Evolutionary conservation across 2,113 vertebrate genomes (phyloP).

Genomic region (Conger conger): DNA sequence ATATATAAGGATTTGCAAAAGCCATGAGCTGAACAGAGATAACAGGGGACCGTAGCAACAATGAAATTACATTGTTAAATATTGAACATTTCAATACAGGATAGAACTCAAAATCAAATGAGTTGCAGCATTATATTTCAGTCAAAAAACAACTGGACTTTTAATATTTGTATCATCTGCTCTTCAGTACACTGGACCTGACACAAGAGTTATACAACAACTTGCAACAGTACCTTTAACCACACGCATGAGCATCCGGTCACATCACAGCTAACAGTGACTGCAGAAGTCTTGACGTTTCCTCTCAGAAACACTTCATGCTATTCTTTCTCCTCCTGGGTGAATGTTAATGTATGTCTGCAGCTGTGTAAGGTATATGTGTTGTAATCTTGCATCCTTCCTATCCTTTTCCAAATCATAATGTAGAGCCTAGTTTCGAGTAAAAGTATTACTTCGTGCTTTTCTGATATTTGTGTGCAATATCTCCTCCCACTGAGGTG

Average conservation of each 20-base stretch:
- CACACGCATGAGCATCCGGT: conserved; percentile 65
- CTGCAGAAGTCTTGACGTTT: conserved; percentile 57
- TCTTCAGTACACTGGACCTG: conserved; percentile 59
- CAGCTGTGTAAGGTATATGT: conserved; percentile 94
- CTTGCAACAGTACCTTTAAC: conserved; percentile 53
- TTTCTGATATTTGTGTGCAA: conserved; percentile 99
- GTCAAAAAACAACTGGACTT: not conserved
- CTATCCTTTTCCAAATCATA: conserved; percentile 84
- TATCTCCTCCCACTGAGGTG: conserved; percentile 82
- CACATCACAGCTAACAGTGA: conserved; percentile 38
- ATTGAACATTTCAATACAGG: not conserved
- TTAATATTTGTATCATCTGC: not conserved
- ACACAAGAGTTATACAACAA: conserved; percentile 43
- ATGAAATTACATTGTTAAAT: not conserved
- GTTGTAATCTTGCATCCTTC: conserved; percentile 92
- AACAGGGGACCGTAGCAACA: not conserved
- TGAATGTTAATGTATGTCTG: conserved; percentile 91
- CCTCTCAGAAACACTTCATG: conserved; percentile 71
- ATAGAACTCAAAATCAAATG: not conserved
- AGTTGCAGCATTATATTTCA: not conserved
- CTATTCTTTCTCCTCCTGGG: conserved; percentile 79
- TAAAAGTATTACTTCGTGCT: conserved; percentile 95
- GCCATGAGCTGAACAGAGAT: not conserved
- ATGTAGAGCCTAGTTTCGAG: conserved; percentile 93
- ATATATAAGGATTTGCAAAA: conserved; percentile 13